Evolutionary conservation across 2,113 vertebrate genomes (phyloP).

Genomic region (Conger conger): DNA sequence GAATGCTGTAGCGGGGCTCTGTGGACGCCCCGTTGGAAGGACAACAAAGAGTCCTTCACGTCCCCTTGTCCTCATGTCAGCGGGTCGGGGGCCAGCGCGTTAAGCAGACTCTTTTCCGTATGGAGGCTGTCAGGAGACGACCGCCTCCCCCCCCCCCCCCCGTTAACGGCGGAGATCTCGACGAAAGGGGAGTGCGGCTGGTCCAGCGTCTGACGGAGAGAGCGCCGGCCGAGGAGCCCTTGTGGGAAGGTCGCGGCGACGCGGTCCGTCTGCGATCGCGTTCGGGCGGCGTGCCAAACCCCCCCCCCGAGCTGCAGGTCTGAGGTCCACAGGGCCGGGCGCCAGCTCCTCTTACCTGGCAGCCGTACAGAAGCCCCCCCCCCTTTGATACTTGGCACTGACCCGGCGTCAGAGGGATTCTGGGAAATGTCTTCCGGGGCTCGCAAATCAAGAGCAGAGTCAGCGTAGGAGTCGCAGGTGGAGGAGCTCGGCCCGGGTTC

Average conservation of each 20-base stretch:
- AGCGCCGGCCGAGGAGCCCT: slow-evolving; percentile 51
- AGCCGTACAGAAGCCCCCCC: slow-evolving; percentile 43
- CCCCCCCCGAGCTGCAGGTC: slow-evolving; percentile 37
- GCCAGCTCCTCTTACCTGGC: slow-evolving; percentile 44
- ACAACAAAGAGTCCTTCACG: slow-evolving; percentile 40
- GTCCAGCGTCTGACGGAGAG: slow-evolving; percentile 58
- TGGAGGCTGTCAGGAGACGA: slow-evolving; percentile 50
- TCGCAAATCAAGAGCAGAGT: background rate
- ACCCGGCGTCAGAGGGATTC: slow-evolving; percentile 36
- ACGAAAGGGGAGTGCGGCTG: slow-evolving; percentile 42
- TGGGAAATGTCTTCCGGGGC: slow-evolving; percentile 21
- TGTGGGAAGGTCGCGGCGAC: slow-evolving; percentile 59
- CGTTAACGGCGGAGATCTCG: slow-evolving; percentile 47
- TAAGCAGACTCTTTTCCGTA: slow-evolving; percentile 50
- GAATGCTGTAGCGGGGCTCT: background rate
- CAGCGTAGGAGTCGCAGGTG: too few relatives aligned
- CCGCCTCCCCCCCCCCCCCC: slow-evolving; percentile 55
- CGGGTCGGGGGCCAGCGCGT: slow-evolving; percentile 48
- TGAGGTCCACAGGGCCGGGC: slow-evolving; percentile 35
- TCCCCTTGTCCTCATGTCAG: slow-evolving; percentile 33
- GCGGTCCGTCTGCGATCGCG: slow-evolving; percentile 32
- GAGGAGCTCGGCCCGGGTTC: background rate
- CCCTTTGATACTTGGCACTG: slow-evolving; percentile 50
- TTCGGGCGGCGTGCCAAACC: slow-evolving; percentile 35
- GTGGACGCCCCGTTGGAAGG: slow-evolving; percentile 22